Evolutionary conservation across 2,888 invertebrate species (phyloP).

Genomic region (Mycalesis mineus): DNA sequence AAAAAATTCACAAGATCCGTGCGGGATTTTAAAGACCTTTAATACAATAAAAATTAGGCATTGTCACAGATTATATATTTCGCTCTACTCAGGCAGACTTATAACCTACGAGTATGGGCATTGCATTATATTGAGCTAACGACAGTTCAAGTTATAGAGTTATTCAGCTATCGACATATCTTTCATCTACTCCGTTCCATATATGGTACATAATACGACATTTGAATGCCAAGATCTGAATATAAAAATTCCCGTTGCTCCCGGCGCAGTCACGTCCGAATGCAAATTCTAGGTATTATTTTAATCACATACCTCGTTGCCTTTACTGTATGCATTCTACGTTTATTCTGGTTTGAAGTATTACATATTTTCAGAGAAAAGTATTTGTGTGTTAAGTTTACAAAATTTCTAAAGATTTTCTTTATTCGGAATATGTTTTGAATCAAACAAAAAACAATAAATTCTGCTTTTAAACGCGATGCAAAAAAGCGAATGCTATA

Average conservation of each 20-base stretch:
- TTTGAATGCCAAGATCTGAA: conserved; percentile 13
- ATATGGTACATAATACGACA: conserved; percentile 8
- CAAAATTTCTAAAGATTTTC: neutral
- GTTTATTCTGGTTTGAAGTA: conserved; percentile 18
- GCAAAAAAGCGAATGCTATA: too few species aligned
- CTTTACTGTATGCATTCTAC: conserved; percentile 16
- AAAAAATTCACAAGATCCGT: too few species aligned
- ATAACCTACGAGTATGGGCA: too few species aligned
- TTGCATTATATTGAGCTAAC: too few species aligned
- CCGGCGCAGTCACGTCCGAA: conserved; percentile 24
- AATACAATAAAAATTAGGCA: too few species aligned
- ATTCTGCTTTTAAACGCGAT: too few species aligned
- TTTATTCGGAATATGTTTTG: too few species aligned
- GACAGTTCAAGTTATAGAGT: neutral
- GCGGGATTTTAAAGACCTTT: too few species aligned
- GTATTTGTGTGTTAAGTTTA: neutral
- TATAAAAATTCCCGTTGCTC: conserved; percentile 21
- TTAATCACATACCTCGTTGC: conserved; percentile 27
- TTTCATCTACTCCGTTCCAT: conserved; percentile 2
- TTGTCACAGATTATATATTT: too few species aligned
- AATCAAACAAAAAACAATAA: too few species aligned
- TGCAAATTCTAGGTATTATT: conserved; percentile 31
- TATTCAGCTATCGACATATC: neutral
- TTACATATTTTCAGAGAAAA: conserved; percentile 16
- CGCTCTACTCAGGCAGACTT: too few species aligned